A percentile compares a stretch with the other conserved stretches of the same genome.
Conservation (phyloP, 2,888 invertebrate species). For the Drosophila merina region DNA sequence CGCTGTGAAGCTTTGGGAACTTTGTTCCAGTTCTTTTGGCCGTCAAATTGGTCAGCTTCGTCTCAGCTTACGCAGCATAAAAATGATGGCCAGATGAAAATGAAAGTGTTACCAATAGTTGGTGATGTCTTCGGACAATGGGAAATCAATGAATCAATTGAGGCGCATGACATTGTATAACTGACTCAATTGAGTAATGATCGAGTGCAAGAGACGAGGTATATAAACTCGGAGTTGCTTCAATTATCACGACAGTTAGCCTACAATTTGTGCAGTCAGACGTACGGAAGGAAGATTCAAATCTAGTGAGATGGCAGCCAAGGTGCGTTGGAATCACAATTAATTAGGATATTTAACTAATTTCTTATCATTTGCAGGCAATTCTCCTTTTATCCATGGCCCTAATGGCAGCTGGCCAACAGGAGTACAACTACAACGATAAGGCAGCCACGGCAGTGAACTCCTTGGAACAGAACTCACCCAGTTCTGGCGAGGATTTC, state of each 20-base stretch:
- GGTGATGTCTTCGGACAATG: conserved; percentile 41
- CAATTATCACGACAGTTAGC: conserved; percentile 61
- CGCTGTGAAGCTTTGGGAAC: background rate
- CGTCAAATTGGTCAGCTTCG: conserved; percentile 1
- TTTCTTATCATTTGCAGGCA: conserved; percentile 33
- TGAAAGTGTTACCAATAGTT: conserved; percentile 63
- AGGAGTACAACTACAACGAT: conserved; percentile 56
- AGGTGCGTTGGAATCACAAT: conserved; percentile 31
- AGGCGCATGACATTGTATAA: conserved; percentile 71
- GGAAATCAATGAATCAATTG: conserved; percentile 62
- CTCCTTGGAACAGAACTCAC: conserved; percentile 42
- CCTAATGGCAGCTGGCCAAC: conserved; percentile 35
- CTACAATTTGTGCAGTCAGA: conserved; percentile 58
- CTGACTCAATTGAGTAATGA: conserved; percentile 58
- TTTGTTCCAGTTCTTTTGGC: conserved; percentile 25
- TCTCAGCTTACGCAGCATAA: conserved; percentile 49
- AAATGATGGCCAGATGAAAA: conserved; percentile 31
- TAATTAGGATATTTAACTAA: background rate
- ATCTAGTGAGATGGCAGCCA: conserved; percentile 47
- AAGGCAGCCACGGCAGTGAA: conserved; percentile 41
- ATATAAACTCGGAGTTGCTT: conserved; percentile 55
- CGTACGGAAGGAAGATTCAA: conserved; percentile 29
- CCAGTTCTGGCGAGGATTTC: conserved; percentile 60
- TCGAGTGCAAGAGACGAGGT: conserved; percentile 33
- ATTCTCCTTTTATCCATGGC: conserved; percentile 49